phyloP scores from a whole-genome alignment of 2,888 invertebrate species.

The Pseudococcus jackbeardsleyi region DNA sequence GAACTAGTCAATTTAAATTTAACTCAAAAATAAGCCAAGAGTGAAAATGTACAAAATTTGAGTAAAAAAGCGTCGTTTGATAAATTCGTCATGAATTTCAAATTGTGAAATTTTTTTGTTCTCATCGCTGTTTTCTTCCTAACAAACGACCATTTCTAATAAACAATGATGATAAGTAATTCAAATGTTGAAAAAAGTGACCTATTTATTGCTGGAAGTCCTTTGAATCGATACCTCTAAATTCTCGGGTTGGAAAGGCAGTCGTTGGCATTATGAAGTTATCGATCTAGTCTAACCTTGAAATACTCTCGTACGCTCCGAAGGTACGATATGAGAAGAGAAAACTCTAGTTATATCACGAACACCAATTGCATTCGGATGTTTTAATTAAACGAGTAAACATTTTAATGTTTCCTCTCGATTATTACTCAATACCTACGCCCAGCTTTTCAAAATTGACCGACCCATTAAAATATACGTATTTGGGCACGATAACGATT shows the following conservation, averaged over 20 bases:
- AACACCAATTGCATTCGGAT: slow-evolving; percentile 33
- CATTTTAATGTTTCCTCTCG: slow-evolving; percentile 17
- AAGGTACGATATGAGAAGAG: slow-evolving; percentile 18
- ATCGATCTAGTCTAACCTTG: slow-evolving; percentile 61
- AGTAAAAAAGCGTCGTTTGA: too few species aligned
- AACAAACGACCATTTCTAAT: not conserved
- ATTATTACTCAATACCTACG: not conserved
- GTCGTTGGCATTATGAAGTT: slow-evolving; percentile 47
- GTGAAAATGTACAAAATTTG: too few species aligned
- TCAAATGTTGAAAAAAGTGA: not conserved
- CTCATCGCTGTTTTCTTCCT: not conserved
- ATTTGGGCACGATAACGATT: too few species aligned
- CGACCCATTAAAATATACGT: not conserved
- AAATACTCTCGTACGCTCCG: slow-evolving; percentile 2
- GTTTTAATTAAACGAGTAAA: slow-evolving; percentile 6
- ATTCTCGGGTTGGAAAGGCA: slow-evolving; percentile 24
- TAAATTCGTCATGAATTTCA: too few species aligned
- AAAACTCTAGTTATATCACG: not conserved
- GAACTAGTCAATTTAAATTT: too few species aligned
- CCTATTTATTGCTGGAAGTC: not conserved
- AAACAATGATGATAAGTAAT: not conserved
- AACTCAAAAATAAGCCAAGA: too few species aligned
- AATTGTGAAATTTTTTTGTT: too few species aligned
- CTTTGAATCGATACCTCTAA: not conserved
- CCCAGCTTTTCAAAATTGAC: not conserved